Evolutionary conservation across 2,113 vertebrate species (phyloP).

Genomic region (Thunnus thynnus): DNA sequence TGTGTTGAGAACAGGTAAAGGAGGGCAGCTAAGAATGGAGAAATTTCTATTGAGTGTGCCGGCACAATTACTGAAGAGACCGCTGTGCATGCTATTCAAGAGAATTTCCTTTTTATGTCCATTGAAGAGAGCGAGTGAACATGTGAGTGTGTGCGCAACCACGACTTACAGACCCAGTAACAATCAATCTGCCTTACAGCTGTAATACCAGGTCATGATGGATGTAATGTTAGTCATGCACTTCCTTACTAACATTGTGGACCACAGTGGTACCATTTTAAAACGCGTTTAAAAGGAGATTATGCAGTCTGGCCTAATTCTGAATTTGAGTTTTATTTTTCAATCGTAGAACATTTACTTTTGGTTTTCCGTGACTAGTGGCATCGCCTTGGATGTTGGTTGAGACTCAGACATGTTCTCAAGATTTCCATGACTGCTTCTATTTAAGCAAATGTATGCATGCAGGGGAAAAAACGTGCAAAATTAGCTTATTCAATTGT

Average conservation of each 20-base stretch:
- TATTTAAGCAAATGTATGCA: conserved; percentile 13
- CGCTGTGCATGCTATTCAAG: conserved; percentile 28
- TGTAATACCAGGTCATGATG: conserved; percentile 3
- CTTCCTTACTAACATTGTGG: background rate
- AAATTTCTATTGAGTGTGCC: background rate
- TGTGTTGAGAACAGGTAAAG: background rate
- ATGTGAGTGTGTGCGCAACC: conserved; percentile 4
- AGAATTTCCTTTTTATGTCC: conserved; percentile 63
- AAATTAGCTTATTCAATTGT: background rate
- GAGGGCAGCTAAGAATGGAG: background rate
- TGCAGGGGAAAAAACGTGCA: background rate
- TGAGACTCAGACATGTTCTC: conserved; percentile 39
- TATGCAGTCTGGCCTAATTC: background rate
- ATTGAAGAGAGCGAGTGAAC: conserved; percentile 38
- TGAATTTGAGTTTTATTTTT: too few species aligned
- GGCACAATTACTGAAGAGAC: conserved; percentile 24
- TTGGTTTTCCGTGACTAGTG: conserved; percentile 22
- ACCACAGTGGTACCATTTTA: background rate
- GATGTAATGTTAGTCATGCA: conserved; percentile 9
- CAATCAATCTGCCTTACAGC: conserved; percentile 1
- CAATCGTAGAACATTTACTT: conserved; percentile 27
- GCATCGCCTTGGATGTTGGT: conserved; percentile 16
- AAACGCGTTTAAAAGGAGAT: background rate
- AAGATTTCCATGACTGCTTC: conserved; percentile 47
- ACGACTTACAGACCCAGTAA: background rate